These are phyloP conservation scores for Drosophila mimica DNA, from an alignment of 2,888 invertebrate genomes.

Conservation along the genomic window DNA sequence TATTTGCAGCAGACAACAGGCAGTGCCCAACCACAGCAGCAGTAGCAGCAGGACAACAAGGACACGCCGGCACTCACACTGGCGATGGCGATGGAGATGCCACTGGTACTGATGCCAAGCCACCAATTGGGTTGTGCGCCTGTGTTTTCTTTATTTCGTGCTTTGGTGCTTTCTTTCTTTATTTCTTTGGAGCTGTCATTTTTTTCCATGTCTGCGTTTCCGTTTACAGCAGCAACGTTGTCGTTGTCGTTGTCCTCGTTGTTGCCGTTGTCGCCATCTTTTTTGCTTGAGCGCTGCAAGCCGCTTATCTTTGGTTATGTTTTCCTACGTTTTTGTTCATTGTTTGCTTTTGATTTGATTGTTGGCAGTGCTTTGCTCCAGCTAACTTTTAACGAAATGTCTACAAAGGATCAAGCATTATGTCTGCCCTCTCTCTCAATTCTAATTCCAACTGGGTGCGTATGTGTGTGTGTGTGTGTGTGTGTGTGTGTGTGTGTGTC, in stretches of 20 bases:
- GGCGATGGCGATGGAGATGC: background rate
- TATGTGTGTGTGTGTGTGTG: conserved; percentile 6
- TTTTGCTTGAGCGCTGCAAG: conserved; percentile 70
- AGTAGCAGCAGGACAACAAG: conserved; percentile 54
- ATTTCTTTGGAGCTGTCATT: conserved; percentile 47
- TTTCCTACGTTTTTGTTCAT: conserved; percentile 80
- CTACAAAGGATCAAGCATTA: conserved; percentile 79
- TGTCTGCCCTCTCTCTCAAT: conserved; percentile 36
- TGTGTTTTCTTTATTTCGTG: conserved; percentile 31
- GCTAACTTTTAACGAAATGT: conserved; percentile 81
- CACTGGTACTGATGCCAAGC: conserved; percentile 33
- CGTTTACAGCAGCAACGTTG: conserved; percentile 64
- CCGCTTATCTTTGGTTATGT: conserved; percentile 81
- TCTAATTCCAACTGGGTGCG: conserved; percentile 21
- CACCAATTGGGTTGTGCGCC: conserved; percentile 28
- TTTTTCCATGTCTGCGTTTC: conserved; percentile 72
- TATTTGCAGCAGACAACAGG: conserved; percentile 81
- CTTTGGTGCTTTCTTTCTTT: conserved; percentile 20
- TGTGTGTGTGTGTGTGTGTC: conserved; percentile 20
- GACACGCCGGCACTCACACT: conserved; percentile 64
- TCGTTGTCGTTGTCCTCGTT: conserved; percentile 1
- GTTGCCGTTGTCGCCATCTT: conserved; percentile 64
- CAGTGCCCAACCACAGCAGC: conserved; percentile 34
- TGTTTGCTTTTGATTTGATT: conserved; percentile 81
- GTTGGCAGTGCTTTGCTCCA: conserved; percentile 68